Conservation (phyloP, 53 echinoderm and acorn worm species). For the Holothuria leucospilota region DNA sequence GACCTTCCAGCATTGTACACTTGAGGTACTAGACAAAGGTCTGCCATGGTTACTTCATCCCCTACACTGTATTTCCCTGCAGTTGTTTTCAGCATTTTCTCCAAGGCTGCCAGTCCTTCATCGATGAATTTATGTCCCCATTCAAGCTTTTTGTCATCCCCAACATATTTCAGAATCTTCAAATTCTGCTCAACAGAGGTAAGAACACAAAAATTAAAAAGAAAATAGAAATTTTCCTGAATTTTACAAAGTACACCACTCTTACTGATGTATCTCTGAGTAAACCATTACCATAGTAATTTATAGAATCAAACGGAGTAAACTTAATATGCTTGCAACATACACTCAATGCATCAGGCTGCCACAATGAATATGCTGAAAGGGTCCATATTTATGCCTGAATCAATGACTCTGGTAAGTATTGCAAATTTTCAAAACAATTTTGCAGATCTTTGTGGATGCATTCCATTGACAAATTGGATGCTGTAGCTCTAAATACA, state of each 20-base stretch:
- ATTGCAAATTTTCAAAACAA: too few species aligned
- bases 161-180: slow-evolving; percentile 69
- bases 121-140: slow-evolving; percentile 77
- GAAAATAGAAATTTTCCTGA: not conserved
- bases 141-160: slow-evolving; percentile 78
- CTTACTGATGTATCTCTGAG: not conserved
- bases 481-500: too few species aligned
- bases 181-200: slow-evolving; percentile 65
- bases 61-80: slow-evolving; percentile 91
- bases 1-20: slow-evolving; percentile 95
- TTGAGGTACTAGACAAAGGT: slow-evolving; percentile 84
- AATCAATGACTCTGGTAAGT: too few species aligned
- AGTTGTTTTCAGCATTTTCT: slow-evolving; percentile 68
- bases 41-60: slow-evolving; percentile 87
- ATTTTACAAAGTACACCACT: not conserved
- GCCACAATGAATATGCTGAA: too few species aligned
- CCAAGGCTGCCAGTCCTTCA: slow-evolving; percentile 75
- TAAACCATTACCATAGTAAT: too few species aligned
- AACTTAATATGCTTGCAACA: too few species aligned
- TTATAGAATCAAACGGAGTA: too few species aligned
- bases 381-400: too few species aligned
- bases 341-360: too few species aligned
- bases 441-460: too few species aligned
- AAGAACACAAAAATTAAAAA: not conserved
- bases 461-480: too few species aligned